These are phyloP conservation scores for Pipistrellus pygmaeus DNA, from an alignment of 2,797 vertebrate species.

Conservation along the genomic window DNA sequence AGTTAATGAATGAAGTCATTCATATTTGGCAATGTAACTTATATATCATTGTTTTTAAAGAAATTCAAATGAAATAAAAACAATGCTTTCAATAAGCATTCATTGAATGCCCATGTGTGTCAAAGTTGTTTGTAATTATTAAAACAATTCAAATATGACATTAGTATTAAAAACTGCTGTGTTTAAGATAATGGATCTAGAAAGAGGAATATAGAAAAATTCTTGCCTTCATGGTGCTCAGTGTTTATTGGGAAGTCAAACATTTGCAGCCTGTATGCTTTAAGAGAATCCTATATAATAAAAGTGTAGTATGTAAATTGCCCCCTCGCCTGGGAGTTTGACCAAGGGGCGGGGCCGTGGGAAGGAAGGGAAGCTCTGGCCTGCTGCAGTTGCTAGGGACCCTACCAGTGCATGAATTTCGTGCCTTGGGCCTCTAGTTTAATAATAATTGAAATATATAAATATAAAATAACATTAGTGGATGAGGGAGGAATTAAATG, in stretches of 20 bases:
- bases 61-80: slow-evolving; percentile 42
- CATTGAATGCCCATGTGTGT: not conserved
- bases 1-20: slow-evolving; percentile 38
- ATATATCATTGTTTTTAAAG: slow-evolving; percentile 22
- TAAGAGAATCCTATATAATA: not conserved
- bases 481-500: not conserved
- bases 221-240: not conserved
- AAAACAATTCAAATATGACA: slow-evolving; percentile 35
- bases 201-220: slow-evolving; percentile 5
- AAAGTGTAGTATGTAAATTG: no score
- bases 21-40: slow-evolving; percentile 43
- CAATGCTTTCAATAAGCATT: not conserved
- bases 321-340: no score
- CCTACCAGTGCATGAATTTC: no score
- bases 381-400: no score
- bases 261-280: not conserved
- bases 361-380: no score
- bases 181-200: slow-evolving; percentile 47
- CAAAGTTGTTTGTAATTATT: slow-evolving; percentile 4
- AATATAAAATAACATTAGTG: slow-evolving; percentile 10
- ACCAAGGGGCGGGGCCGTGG: no score
- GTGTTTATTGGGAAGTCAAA: not conserved
- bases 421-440: not conserved
- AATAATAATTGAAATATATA: slow-evolving; percentile 35
- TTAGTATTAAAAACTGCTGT: not conserved